Evolutionary conservation across 2,113 vertebrate species (phyloP).

Genomic region (Nestor notabilis): DNA sequence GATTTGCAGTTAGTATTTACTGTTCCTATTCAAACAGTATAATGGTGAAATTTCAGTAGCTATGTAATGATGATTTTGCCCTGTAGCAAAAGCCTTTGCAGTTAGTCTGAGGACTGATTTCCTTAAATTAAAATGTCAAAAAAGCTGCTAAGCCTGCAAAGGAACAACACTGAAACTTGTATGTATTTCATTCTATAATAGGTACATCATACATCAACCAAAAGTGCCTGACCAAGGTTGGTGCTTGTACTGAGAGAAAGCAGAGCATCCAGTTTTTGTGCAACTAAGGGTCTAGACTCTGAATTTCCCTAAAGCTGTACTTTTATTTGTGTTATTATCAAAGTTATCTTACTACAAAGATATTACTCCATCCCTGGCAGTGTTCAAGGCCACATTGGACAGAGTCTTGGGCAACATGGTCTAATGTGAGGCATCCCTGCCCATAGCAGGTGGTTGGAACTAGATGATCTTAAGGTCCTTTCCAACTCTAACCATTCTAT

Average conservation of each 20-base stretch:
- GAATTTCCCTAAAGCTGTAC: neutral
- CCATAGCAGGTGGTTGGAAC: too few relatives aligned
- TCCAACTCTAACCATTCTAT: too few relatives aligned
- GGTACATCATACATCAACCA: neutral
- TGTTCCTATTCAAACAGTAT: neutral
- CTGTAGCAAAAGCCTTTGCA: neutral
- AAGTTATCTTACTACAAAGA: neutral
- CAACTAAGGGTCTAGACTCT: neutral
- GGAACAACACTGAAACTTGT: neutral
- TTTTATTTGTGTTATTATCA: neutral
- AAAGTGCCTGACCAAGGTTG: neutral
- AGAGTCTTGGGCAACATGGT: too few relatives aligned
- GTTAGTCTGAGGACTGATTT: neutral
- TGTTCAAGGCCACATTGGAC: too few relatives aligned
- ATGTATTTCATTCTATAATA: neutral
- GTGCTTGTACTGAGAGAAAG: neutral
- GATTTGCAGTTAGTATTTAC: neutral
- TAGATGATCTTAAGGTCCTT: too few relatives aligned
- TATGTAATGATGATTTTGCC: neutral
- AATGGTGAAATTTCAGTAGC: neutral
- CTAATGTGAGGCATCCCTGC: too few relatives aligned
- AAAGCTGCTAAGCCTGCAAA: neutral
- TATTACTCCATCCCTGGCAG: neutral
- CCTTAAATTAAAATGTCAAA: neutral
- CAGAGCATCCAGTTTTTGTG: neutral